phyloP scores from a whole-genome alignment of 2,113 vertebrate species.

The Antechinus stuartii region DNA sequence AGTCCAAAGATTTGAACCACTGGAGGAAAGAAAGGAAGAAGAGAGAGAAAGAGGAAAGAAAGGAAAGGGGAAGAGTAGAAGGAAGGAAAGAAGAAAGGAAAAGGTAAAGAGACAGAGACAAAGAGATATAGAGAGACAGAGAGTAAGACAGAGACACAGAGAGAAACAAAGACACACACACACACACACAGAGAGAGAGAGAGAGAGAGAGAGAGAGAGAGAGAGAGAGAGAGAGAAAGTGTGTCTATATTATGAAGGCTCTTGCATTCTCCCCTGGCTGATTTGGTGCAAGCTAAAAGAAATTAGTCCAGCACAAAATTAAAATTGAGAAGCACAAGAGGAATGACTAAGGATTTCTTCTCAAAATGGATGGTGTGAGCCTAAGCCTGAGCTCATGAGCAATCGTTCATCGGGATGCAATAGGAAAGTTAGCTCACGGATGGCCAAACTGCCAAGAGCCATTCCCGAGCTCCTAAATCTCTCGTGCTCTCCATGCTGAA shows the following conservation, averaged over 20 bases:
- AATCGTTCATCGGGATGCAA: slow-evolving; percentile 59
- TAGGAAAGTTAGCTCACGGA: slow-evolving; percentile 58
- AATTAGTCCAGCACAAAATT: slow-evolving; percentile 39
- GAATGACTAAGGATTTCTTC: slow-evolving; percentile 30
- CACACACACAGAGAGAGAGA: neutral
- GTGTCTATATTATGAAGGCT: neutral
- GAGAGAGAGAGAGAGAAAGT: neutral
- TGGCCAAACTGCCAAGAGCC: slow-evolving; percentile 45
- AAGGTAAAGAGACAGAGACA: too few species aligned
- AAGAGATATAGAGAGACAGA: neutral
- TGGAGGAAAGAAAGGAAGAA: neutral
- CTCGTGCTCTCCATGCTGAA: slow-evolving; percentile 20
- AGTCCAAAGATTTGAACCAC: neutral
- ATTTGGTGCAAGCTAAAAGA: slow-evolving; percentile 42
- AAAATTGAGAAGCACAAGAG: slow-evolving; percentile 54
- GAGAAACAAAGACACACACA: too few species aligned
- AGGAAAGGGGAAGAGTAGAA: too few species aligned
- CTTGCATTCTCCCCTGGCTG: neutral
- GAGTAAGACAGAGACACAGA: neutral
- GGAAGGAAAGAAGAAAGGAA: too few species aligned
- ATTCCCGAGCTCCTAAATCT: slow-evolving; percentile 22
- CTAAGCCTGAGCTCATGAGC: slow-evolving; percentile 58
- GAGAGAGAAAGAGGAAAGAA: too few species aligned
- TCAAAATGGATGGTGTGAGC: slow-evolving; percentile 50
- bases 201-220: neutral